Evolutionary conservation across 2,888 invertebrate species (phyloP).

Genomic region (Scaptomyza reducta): DNA sequence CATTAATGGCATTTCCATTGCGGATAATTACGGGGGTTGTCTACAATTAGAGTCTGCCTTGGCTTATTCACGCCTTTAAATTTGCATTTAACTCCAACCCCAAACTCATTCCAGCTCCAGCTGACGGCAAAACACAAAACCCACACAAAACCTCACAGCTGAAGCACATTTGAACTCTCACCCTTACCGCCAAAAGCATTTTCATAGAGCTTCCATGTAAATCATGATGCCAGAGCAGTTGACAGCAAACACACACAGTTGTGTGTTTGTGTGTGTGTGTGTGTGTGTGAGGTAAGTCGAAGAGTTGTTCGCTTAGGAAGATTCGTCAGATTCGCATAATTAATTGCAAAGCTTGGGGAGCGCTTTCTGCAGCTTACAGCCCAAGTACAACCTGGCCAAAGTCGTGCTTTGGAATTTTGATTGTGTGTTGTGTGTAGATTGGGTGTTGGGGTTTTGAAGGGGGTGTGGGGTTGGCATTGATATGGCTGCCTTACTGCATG

Average conservation of each 20-base stretch:
- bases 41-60: constrained; percentile 71
- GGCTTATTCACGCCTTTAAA: constrained; percentile 80
- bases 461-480: constrained; percentile 33
- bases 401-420: constrained; percentile 78
- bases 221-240: constrained; percentile 76
- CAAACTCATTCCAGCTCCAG: background rate
- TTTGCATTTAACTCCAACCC: constrained; percentile 67
- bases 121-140: constrained; percentile 9
- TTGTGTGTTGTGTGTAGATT: constrained; percentile 63
- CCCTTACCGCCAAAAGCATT: constrained; percentile 15
- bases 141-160: constrained; percentile 22
- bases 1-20: constrained; percentile 82
- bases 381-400: constrained; percentile 51
- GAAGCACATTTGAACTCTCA: constrained; percentile 45
- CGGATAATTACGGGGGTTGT: constrained; percentile 78
- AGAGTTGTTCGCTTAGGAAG: constrained; percentile 77
- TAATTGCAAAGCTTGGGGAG: constrained; percentile 79
- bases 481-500: constrained; percentile 41
- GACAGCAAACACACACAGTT: constrained; percentile 69
- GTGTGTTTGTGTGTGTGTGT: constrained; percentile 24
- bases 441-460: background rate
- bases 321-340: constrained; percentile 82
- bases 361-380: constrained; percentile 53
- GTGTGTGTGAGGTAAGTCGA: constrained; percentile 68
- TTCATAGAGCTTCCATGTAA: constrained; percentile 67